Percentiles rank a stretch among this genome's conserved stretches.
Conservation (phyloP, 2,113 vertebrate genomes). For the Stegostoma tigrinum region DNA sequence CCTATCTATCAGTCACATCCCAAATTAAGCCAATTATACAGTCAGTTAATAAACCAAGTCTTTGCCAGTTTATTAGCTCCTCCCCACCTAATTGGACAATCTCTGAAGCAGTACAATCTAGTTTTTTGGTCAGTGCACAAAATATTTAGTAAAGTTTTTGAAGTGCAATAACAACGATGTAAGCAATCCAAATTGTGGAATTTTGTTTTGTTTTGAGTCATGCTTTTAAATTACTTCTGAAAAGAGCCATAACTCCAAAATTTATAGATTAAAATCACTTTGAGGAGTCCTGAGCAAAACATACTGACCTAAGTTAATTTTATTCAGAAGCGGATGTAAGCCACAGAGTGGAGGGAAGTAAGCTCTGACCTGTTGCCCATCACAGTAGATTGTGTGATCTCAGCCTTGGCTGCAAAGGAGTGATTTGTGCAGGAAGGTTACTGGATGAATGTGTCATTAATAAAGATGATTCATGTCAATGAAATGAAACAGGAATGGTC, state of each 20-base stretch:
- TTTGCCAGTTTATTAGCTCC: not conserved
- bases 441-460: not conserved
- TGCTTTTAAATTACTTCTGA: not conserved
- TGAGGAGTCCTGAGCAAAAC: not conserved
- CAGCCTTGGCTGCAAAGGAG: not conserved
- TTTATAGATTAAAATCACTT: not conserved
- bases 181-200: not conserved
- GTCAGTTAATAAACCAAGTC: not conserved
- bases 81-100: not conserved
- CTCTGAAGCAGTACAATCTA: not conserved
- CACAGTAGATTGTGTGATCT: not conserved
- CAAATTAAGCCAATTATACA: not conserved
- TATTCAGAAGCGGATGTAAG: not conserved
- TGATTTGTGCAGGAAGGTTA: not conserved
- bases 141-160: not conserved
- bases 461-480: too few species aligned
- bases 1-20: not conserved
- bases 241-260: not conserved
- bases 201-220: not conserved
- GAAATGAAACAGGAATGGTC: not conserved
- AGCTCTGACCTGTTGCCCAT: not conserved
- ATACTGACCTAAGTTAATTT: not conserved
- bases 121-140: not conserved
- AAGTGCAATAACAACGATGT: not conserved
- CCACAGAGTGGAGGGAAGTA: not conserved